These are phyloP conservation scores for Platichthys stellatus DNA, from an alignment of 2,113 vertebrate genomes.

Conservation along the genomic window DNA sequence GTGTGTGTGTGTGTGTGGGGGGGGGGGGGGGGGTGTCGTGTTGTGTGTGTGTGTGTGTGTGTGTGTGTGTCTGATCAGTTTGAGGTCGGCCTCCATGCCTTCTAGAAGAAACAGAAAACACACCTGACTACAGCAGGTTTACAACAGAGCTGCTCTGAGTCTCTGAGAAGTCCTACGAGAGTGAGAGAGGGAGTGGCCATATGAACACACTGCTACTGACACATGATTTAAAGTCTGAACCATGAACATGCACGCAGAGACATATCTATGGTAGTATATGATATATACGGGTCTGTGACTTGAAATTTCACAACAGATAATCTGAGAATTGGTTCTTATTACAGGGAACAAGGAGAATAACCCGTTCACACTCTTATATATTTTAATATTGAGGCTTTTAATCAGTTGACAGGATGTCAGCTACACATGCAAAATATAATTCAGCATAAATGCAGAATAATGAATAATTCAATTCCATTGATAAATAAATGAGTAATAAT, in stretches of 20 bases:
- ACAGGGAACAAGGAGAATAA: background rate
- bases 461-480: background rate
- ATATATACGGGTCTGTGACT: background rate
- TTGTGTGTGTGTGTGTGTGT: conserved; percentile 34
- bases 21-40: conserved; percentile 23
- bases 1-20: conserved; percentile 35
- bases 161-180: conserved; percentile 82
- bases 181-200: conserved; percentile 80
- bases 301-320: background rate
- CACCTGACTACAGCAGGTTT: conserved; percentile 85
- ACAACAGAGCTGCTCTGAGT: conserved; percentile 82
- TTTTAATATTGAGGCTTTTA: background rate
- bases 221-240: conserved; percentile 33
- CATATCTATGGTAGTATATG: background rate
- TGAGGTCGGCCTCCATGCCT: conserved; percentile 77
- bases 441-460: background rate
- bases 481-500: background rate
- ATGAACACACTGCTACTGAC: conserved; percentile 73
- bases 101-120: conserved; percentile 77
- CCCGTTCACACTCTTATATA: background rate
- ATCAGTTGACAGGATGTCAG: background rate
- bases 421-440: background rate
- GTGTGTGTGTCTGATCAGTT: conserved; percentile 39
- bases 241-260: conserved; percentile 44
- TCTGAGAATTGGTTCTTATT: no score